Conservation (phyloP, 2,888 invertebrate species). For the Pyralis farinalis region DNA sequence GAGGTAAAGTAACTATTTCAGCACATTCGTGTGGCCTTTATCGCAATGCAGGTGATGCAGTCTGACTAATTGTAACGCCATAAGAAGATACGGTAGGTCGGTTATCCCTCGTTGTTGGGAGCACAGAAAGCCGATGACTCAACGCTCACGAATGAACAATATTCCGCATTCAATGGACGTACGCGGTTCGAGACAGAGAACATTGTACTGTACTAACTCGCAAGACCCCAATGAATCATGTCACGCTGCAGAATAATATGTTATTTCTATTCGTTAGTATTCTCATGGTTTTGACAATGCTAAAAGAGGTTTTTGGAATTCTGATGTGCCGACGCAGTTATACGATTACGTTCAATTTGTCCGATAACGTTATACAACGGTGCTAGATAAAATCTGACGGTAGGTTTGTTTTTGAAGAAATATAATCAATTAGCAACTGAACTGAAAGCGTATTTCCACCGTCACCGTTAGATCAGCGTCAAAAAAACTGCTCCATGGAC, state of each 20-base stretch:
- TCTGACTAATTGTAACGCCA: neutral
- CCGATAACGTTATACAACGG: neutral
- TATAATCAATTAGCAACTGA: too few species aligned
- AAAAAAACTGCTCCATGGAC: too few species aligned
- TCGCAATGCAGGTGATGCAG: neutral
- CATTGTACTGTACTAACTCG: conserved; percentile 45
- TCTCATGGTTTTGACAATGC: conserved; percentile 2
- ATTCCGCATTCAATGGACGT: conserved; percentile 65
- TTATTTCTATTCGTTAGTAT: neutral
- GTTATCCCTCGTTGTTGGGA: conserved; percentile 18
- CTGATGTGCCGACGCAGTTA: conserved; percentile 3
- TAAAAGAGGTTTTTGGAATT: conserved; percentile 2
- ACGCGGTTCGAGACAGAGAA: conserved; percentile 39
- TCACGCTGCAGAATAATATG: conserved; percentile 14
- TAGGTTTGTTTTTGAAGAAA: too few species aligned
- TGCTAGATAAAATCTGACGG: neutral
- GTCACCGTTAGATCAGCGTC: too few species aligned
- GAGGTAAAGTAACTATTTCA: too few species aligned
- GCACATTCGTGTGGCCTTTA: neutral
- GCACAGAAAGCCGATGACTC: conserved; percentile 60
- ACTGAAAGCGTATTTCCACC: too few species aligned
- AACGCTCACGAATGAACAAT: conserved; percentile 53
- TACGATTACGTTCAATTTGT: neutral
- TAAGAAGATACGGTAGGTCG: neutral
- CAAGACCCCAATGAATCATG: conserved; percentile 46